Evolutionary conservation across 2,113 vertebrate genomes (phyloP).

Genomic region (Chunga burmeisteri): DNA sequence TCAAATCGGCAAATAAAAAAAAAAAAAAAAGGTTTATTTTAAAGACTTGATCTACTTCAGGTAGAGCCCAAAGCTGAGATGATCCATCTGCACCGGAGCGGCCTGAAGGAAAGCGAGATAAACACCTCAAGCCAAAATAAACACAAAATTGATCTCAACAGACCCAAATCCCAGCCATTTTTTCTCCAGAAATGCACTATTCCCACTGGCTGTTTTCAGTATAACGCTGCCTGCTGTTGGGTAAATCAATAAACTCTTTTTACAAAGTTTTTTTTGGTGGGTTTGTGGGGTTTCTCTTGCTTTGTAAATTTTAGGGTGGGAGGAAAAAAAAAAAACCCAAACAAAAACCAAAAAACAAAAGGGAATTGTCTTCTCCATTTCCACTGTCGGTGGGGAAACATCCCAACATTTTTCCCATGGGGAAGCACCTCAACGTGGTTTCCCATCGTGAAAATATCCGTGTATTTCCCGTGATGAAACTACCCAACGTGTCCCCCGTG

Average conservation of each 20-base stretch:
- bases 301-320: background rate
- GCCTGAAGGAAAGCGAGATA: background rate
- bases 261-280: background rate
- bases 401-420: too few species aligned
- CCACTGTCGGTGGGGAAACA: background rate
- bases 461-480: background rate
- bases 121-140: background rate
- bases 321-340: background rate
- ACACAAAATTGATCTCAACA: background rate
- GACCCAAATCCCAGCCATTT: background rate
- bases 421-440: background rate
- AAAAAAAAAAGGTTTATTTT: background rate
- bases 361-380: background rate
- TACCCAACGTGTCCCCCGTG: too few species aligned
- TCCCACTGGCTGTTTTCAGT: background rate
- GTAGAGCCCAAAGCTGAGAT: background rate
- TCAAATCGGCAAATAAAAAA: background rate
- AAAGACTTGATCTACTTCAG: background rate
- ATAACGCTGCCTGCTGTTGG: background rate
- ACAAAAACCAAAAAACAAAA: background rate
- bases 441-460: fast-evolving
- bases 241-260: background rate
- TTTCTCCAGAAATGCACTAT: background rate
- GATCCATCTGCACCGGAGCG: background rate
- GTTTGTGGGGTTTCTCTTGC: background rate